Percentiles rank a stretch among this genome's conserved stretches.
These are phyloP conservation scores for Chalcosyrphus nemorum DNA, from an alignment of 2,888 invertebrate genomes.

Conservation along the genomic window DNA sequence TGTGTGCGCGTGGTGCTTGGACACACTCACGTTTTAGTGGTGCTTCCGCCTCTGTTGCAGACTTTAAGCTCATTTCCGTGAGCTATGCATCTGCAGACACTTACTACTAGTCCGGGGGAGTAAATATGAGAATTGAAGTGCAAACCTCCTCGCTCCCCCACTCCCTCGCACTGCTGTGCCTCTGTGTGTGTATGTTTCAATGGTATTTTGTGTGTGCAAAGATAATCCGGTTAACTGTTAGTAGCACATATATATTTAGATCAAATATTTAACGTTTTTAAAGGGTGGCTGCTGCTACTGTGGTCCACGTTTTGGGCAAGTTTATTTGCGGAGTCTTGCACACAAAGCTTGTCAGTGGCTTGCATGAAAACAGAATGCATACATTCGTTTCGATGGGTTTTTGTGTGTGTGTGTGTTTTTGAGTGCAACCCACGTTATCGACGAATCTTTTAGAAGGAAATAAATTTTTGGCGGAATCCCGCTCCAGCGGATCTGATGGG, in stretches of 20 bases:
- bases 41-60: conserved; percentile 61
- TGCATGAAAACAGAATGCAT: conserved; percentile 16
- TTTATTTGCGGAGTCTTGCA: conserved; percentile 51
- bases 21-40: conserved; percentile 56
- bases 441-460: conserved; percentile 21
- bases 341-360: conserved; percentile 27
- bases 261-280: conserved; percentile 61
- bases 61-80: conserved; percentile 60
- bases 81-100: conserved; percentile 14
- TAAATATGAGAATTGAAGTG: neutral
- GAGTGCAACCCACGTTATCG: conserved; percentile 18
- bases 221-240: conserved; percentile 65
- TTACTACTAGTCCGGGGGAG: neutral
- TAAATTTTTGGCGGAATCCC: neutral
- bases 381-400: conserved; percentile 25
- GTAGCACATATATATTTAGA: conserved; percentile 67
- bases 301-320: conserved; percentile 24
- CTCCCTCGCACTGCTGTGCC: no score
- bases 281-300: neutral
- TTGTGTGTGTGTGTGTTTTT: no score
- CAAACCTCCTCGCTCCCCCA: no score
- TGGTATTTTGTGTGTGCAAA: conserved; percentile 47
- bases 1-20: conserved; percentile 24
- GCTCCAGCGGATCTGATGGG: neutral
- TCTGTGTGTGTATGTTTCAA: conserved; percentile 3